phyloP scores from a whole-genome alignment of 2,888 invertebrate species.

The Zelleria hepariella region DNA sequence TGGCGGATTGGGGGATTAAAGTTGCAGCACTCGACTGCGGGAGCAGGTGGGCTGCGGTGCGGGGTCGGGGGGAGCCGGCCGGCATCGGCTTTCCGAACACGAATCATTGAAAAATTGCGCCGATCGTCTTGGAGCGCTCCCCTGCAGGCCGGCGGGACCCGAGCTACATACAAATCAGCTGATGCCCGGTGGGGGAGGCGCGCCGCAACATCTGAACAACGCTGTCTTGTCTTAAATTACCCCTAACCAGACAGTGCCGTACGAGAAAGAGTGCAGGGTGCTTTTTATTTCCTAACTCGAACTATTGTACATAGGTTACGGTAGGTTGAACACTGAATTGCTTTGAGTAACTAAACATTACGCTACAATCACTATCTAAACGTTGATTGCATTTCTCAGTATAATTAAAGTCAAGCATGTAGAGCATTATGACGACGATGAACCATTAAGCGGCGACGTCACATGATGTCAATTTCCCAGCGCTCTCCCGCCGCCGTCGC shows the following conservation, averaged over 20 bases:
- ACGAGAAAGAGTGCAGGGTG: neutral
- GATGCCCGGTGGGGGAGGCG: slow-evolving; percentile 20
- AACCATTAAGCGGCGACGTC: neutral
- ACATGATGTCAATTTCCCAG: slow-evolving; percentile 1
- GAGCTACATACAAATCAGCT: slow-evolving; percentile 62
- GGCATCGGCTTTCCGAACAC: slow-evolving; percentile 56
- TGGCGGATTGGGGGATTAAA: slow-evolving; percentile 62
- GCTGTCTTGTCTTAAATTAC: slow-evolving; percentile 9
- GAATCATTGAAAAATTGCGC: slow-evolving; percentile 67
- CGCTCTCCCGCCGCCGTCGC: slow-evolving; percentile 14
- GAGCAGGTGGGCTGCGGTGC: slow-evolving; percentile 16
- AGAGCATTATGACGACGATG: neutral
- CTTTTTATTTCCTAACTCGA: neutral
- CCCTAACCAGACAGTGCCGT: neutral
- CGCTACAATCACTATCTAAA: too few relatives aligned
- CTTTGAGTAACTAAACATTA: neutral
- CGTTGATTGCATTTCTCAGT: too few relatives aligned
- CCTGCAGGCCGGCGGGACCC: slow-evolving; percentile 39
- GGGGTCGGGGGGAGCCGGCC: slow-evolving; percentile 27
- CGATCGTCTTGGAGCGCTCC: slow-evolving; percentile 53
- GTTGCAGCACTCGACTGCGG: slow-evolving; percentile 51
- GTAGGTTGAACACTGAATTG: neutral
- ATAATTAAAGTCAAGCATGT: neutral
- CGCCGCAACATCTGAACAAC: slow-evolving; percentile 19
- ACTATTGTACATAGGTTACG: neutral